Evolutionary conservation across 2,113 vertebrate species (phyloP).

Genomic region (Rhabdomys dilectus): DNA sequence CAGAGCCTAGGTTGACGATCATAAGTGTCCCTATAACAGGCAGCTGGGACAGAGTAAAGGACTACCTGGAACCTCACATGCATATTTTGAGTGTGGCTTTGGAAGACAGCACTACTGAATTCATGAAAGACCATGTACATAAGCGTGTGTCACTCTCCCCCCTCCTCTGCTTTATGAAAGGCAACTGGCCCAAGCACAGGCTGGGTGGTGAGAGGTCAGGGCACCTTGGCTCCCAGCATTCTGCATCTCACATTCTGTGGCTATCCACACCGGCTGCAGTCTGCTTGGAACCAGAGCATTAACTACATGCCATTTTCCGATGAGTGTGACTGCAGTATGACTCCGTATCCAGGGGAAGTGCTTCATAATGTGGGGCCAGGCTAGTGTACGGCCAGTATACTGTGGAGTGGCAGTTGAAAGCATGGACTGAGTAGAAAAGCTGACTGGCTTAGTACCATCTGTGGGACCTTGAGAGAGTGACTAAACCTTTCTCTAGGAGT

Average conservation of each 20-base stretch:
- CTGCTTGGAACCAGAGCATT: neutral
- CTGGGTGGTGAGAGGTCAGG: neutral
- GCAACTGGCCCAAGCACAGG: neutral
- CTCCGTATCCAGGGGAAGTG: neutral
- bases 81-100: slow-evolving; percentile 2
- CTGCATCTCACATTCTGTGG: neutral
- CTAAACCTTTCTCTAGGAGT: slow-evolving; percentile 27
- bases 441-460: neutral
- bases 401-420: neutral
- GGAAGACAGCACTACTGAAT: neutral
- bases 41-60: neutral
- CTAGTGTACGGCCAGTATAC: neutral
- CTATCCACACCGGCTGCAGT: neutral
- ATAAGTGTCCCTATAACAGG: neutral
- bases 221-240: neutral
- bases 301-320: neutral
- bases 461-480: neutral
- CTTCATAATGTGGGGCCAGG: neutral
- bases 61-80: neutral
- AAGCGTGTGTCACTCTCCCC: neutral
- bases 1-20: neutral
- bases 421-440: slow-evolving; percentile 14
- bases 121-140: neutral
- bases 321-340: neutral
- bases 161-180: neutral